phyloP scores from a whole-genome alignment of 2,113 vertebrate species.

The Actinemys pallida region DNA sequence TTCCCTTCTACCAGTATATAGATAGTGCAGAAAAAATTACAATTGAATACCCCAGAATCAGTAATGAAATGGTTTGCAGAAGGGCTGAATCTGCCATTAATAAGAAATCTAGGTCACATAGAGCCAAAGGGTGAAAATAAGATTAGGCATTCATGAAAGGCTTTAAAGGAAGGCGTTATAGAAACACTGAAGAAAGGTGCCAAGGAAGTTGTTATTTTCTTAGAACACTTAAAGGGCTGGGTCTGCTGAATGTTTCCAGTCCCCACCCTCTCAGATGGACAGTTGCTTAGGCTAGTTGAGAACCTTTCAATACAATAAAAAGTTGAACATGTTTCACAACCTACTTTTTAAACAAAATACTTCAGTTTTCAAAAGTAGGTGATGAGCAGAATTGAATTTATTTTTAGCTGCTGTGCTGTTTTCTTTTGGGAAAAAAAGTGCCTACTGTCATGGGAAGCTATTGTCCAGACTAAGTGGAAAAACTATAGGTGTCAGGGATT shows the following conservation, averaged over 20 bases:
- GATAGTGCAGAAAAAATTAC: background rate
- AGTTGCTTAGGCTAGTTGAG: background rate
- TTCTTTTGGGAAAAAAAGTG: background rate
- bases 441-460: background rate
- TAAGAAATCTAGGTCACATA: background rate
- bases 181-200: accelerated
- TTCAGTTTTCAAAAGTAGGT: background rate
- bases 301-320: background rate
- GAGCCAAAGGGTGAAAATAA: background rate
- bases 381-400: background rate
- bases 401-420: background rate
- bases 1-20: background rate
- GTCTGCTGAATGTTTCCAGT: background rate
- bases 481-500: background rate
- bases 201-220: background rate
- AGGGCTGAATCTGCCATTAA: accelerated
- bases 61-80: background rate
- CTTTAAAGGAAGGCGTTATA: background rate
- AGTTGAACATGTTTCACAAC: accelerated
- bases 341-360: background rate
- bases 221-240: background rate
- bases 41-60: accelerated
- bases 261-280: accelerated
- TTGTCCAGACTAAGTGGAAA: background rate
- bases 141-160: background rate